Evolutionary conservation across 2,113 vertebrate genomes (phyloP), one percentile per base, ranked within the genome.

Genomic region (Bettongia penicillata): DNA sequence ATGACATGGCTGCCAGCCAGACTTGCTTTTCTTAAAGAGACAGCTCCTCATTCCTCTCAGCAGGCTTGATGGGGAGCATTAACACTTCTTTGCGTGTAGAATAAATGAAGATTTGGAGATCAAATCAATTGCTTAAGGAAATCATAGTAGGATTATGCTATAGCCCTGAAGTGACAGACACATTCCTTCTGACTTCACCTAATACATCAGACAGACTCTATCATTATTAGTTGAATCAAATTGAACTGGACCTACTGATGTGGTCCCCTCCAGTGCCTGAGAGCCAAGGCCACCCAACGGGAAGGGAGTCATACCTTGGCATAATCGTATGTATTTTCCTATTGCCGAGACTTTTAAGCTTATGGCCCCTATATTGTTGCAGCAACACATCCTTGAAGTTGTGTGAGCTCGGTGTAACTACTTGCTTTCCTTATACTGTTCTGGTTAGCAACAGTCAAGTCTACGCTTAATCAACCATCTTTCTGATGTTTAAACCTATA

Each of bases 121-220:
- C 3, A 77, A n/a, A 77, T 84, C 68, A 84, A 0, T 43, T 84
- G n/a, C 68, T 43, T 84, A 43, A 43, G 68, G 68, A 84, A 84
- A 84, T 84, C 68, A 43, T 43, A 84, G 68, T 84, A 84, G 68
- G n/a, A 84, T 84, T 84, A 84, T 84, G 91, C 93, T 96, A 94
- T 96, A 95, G 89, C 16, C 68, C 92, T 37, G 90, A 97, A 90
- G 26, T 57, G 31, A 93, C n/a, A 95, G 43, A 68, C 51, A 90
- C 50, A 94, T 95, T 24, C 91, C 61, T 94, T 92, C 51, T 55
- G 52, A 94, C 43, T 61, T 92, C 19, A 95, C 43, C 31, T 95
- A 91, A 93, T 57, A 51, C 11, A 91, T 84, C 68, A 43, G 68
- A 84, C n/a, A 84, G 68, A n/a, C 16, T 22, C 68, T 22, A 8